Conservation (phyloP, 2,888 invertebrate genomes). For the Habrosyne pyritoides region DNA sequence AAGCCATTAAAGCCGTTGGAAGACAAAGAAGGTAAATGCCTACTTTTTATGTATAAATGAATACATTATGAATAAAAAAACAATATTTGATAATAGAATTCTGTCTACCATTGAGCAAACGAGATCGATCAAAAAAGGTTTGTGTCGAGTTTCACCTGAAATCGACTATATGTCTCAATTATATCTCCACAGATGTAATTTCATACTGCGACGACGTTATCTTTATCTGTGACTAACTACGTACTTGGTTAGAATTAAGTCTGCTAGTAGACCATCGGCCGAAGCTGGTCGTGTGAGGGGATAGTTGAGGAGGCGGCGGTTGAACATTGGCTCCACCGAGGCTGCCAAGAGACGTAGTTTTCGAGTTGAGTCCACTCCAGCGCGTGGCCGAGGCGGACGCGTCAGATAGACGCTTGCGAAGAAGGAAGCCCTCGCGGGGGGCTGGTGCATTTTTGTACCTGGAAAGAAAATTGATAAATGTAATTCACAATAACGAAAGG, state of each 20-base stretch:
- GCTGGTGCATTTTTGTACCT: constrained; percentile 87
- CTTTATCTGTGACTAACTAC: constrained; percentile 12
- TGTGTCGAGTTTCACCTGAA: too few species aligned
- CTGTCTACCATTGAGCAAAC: too few species aligned
- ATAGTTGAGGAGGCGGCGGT: constrained; percentile 82
- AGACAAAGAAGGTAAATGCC: too few species aligned
- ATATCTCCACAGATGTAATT: too few species aligned
- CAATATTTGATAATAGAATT: neutral
- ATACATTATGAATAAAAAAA: too few species aligned
- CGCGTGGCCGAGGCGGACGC: constrained; percentile 84
- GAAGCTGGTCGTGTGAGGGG: constrained; percentile 81
- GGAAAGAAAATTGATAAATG: constrained; percentile 12
- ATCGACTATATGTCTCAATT: too few species aligned
- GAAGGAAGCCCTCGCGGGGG: constrained; percentile 90
- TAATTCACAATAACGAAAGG: neutral
- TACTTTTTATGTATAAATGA: too few species aligned
- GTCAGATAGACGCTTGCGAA: constrained; percentile 90
- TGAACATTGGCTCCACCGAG: constrained; percentile 84
- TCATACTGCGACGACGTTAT: too few species aligned
- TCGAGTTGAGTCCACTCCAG: constrained; percentile 89
- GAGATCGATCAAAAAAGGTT: too few species aligned
- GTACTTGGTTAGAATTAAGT: constrained; percentile 87
- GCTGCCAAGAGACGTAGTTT: constrained; percentile 93
- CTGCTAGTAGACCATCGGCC: constrained; percentile 90
- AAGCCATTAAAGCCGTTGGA: neutral